Percentiles rank a stretch among this genome's conserved stretches.
Evolutionary conservation across 23 tunicate species (phyloP).

Genomic region (Halocynthia aurantium): DNA sequence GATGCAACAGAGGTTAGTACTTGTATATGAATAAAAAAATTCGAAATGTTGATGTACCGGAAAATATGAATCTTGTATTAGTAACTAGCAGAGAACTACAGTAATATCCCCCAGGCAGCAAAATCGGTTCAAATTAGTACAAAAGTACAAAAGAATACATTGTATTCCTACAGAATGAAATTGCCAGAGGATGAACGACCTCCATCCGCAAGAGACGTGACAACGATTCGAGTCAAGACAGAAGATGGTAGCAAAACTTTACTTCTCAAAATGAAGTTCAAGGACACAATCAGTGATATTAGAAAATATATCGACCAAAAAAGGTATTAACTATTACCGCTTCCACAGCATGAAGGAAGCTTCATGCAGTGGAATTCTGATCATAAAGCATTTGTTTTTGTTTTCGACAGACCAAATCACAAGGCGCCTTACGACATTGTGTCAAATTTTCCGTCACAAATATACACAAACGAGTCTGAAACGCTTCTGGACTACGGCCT

Average conservation of each 20-base stretch:
- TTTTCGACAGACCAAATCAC: not conserved
- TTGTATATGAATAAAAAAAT: no score
- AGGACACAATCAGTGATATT: slow-evolving; percentile 62
- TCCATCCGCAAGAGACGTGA: slow-evolving; percentile 45
- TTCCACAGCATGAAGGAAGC: no score
- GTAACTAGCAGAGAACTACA: no score
- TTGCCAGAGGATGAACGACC: slow-evolving; percentile 38
- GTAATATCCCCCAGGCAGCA: no score
- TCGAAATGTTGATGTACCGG: no score
- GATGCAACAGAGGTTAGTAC: slow-evolving; percentile 65
- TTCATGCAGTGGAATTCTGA: no score
- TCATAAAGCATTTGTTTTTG: no score
- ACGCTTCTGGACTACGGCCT: slow-evolving; percentile 74
- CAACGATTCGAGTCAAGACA: slow-evolving; percentile 67
- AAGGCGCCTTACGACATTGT: slow-evolving; percentile 43
- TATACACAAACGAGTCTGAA: slow-evolving; percentile 33
- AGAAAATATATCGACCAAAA: slow-evolving; percentile 61
- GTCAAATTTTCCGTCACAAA: slow-evolving; percentile 69
- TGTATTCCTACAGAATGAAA: slow-evolving; percentile 26
- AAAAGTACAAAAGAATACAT: not conserved
- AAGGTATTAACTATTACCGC: slow-evolving; percentile 18
- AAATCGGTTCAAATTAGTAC: no score
- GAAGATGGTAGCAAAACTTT: slow-evolving; percentile 63
- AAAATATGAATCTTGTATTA: no score
- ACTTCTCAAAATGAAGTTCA: slow-evolving; percentile 64